A percentile compares a stretch with the other conserved stretches of the same genome.
Conservation (phyloP, 1,140 invertebrate genomes). For the Onthophagus taurus region DNA sequence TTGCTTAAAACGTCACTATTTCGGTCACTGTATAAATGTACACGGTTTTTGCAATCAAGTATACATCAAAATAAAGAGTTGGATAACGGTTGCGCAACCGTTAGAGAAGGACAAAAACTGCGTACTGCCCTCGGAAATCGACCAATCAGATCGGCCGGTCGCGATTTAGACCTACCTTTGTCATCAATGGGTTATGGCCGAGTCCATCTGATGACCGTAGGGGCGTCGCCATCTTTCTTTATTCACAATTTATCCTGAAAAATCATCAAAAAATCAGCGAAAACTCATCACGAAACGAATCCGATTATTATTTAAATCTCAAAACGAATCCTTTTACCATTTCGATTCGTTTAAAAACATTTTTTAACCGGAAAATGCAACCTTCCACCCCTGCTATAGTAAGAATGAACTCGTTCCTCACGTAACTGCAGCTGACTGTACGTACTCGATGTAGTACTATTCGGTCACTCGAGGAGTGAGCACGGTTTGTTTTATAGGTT, state of each 20-base stretch:
- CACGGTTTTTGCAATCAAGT: constrained; percentile 9
- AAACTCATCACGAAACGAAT: no score
- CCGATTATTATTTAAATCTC: no score
- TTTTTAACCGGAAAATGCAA: constrained; percentile 1
- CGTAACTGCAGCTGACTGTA: constrained; percentile 29
- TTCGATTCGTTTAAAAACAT: not conserved
- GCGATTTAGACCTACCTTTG: constrained; percentile 37
- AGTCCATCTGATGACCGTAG: constrained; percentile 22
- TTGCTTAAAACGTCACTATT: no score
- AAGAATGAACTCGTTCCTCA: constrained; percentile 28
- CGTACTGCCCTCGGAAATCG: constrained; percentile 25
- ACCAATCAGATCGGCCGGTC: constrained; percentile 34
- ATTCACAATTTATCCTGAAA: no score
- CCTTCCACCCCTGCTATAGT: constrained; percentile 27
- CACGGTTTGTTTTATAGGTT: no score
- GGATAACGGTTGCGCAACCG: constrained; percentile 7
- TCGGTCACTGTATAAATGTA: not conserved
- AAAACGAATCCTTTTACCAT: no score
- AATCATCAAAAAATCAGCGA: no score
- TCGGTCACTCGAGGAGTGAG: constrained; percentile 21
- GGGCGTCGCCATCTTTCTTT: no score
- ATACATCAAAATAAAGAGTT: constrained; percentile 7
- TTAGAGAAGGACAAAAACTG: constrained; percentile 27
- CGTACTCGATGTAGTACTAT: constrained; percentile 31
- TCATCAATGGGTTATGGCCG: constrained; percentile 38